A percentile compares a stretch with the other conserved stretches of the same genome.
Conservation (phyloP, 2,113 vertebrate genomes). For the Sylvilagus bachmani region DNA sequence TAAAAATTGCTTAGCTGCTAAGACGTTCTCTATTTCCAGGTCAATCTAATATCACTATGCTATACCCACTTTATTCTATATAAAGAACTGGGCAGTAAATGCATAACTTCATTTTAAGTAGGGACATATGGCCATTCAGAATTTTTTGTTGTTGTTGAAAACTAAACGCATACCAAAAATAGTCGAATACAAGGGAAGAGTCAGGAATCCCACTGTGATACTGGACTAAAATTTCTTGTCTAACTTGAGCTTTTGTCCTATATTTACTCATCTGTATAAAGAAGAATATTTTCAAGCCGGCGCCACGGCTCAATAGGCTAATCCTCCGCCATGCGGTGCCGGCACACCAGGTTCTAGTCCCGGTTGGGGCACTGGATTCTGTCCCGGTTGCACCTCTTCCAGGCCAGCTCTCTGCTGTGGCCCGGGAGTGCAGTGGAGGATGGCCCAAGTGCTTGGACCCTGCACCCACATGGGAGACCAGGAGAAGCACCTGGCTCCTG, state of each 20-base stretch:
- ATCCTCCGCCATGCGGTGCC: no score
- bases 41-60: neutral
- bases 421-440: no score
- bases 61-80: neutral
- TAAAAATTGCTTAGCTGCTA: neutral
- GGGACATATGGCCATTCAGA: neutral
- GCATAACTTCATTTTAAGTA: slow-evolving; percentile 13
- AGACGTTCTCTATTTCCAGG: neutral
- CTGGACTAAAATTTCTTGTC: slow-evolving; percentile 32
- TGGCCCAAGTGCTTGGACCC: no score
- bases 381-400: no score
- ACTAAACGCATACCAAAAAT: neutral
- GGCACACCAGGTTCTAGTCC: no score
- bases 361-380: no score
- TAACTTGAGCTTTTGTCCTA: neutral
- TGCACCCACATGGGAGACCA: no score
- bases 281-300: slow-evolving; percentile 56
- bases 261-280: slow-evolving; percentile 35
- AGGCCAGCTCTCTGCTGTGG: no score
- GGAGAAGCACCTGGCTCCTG: no score
- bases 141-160: neutral
- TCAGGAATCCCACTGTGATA: slow-evolving; percentile 27
- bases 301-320: no score
- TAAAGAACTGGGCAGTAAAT: slow-evolving; percentile 4
- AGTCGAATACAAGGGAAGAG: neutral